Base-by-base conservation (phyloP, 2,888 invertebrate species). In the Lordiphosa andalusiaca region DNA sequence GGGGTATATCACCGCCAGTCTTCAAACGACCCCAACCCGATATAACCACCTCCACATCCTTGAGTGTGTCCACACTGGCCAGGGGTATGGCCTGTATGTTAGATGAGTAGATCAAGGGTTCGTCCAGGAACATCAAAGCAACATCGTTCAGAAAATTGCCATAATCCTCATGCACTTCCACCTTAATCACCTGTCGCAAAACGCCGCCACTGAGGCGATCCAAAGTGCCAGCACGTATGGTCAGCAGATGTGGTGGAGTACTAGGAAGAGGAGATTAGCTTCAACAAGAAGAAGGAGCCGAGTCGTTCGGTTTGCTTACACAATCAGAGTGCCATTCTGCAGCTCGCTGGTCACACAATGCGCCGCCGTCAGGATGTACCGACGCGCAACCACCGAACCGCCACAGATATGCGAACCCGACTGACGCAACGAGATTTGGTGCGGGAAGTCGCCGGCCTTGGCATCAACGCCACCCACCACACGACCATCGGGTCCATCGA, bases 391-490 rank as follows among this genome's bases (percentile, higher is more conserved):
- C 9, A 86, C 71, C 4, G 84, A 75, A 12, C 82, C 86, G 36
- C 86, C 87, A 44, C 87, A 88, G n/a, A 38, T 71, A 21, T 85
- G 83, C 0, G 64, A 63, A 2, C 69, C 73, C 10, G 12, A 13
- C 4, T 35, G 33, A 9, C 85, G 68, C 41, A 88, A 38, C 6
- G 89, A 89, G 10, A 88, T 71, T 81, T 89, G 88, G 68, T 88
- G 82, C 0, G 89, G 86, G 67, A 88, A 89, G 58, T 88, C 84
- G 6, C 80, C 85, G 19, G 56, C 47, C 3, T 36, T 48, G 7
- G 89, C 89, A 58, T 84, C 71, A 1, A 53, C 50, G 6, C 90
- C 90, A 19, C 87, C 88, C 10, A 87, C 85, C 42, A 86, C 66
- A 6, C 86, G 87, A 0, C 71, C 72, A 6, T 52, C 40, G 5